Conservation (phyloP, 37 sponge, comb jelly and placozoan genomes). For the Lycopodina hypogea region DNA sequence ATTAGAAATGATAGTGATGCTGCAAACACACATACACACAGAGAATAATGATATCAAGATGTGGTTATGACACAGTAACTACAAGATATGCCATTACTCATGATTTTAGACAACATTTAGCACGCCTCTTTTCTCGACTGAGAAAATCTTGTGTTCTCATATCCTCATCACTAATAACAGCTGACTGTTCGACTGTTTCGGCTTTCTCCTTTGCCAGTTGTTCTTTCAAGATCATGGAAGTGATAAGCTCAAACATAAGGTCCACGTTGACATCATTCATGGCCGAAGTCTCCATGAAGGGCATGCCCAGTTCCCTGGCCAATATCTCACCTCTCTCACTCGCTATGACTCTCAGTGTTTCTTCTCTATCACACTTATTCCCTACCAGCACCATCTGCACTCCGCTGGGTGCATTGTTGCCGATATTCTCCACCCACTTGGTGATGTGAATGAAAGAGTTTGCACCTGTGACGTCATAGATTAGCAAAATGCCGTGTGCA, state of each 20-base stretch:
- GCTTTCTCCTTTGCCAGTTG: neutral
- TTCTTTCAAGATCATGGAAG: neutral
- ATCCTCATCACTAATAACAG: too few species aligned
- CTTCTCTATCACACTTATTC: neutral
- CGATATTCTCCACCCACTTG: slow-evolving; percentile 73
- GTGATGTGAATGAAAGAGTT: slow-evolving; percentile 59
- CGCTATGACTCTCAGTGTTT: neutral
- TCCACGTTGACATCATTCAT: neutral
- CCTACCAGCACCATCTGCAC: neutral
- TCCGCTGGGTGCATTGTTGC: slow-evolving; percentile 19
- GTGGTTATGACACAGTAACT: too few species aligned
- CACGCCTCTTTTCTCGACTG: too few species aligned
- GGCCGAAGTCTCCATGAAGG: slow-evolving; percentile 4
- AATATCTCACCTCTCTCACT: neutral
- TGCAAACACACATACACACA: too few species aligned
- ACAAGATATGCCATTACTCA: too few species aligned
- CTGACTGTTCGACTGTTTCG: too few species aligned
- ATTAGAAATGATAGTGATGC: too few species aligned
- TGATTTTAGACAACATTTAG: too few species aligned
- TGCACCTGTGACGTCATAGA: slow-evolving; percentile 72
- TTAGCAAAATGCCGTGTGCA: slow-evolving; percentile 60
- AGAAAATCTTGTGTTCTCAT: too few species aligned
- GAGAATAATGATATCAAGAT: too few species aligned
- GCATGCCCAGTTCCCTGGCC: neutral
- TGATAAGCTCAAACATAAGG: neutral